phyloP scores from a whole-genome alignment of 2,888 invertebrate species.

The Syrista parreyssii region DNA sequence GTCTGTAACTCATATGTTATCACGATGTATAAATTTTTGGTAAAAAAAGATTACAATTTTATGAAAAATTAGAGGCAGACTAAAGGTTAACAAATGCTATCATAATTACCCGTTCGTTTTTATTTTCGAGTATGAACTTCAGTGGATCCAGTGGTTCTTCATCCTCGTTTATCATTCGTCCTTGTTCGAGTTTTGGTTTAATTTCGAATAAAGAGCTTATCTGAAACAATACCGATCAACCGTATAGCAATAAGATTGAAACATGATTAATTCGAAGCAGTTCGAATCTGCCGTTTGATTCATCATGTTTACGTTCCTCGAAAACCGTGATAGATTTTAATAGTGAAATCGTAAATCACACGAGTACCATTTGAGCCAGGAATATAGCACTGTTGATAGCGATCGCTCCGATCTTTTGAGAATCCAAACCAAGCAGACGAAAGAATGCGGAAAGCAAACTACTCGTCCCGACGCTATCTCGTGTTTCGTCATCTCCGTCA shows the following conservation, averaged over 20 bases:
- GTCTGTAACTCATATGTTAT: too few species aligned
- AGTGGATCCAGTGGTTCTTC: constrained; percentile 60
- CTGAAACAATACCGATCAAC: constrained; percentile 62
- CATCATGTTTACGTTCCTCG: constrained; percentile 1
- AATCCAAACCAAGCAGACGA: constrained; percentile 80
- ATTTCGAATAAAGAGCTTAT: constrained; percentile 72
- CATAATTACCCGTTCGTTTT: constrained; percentile 68
- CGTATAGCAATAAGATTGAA: background rate
- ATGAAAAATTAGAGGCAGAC: too few species aligned
- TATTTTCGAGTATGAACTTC: constrained; percentile 75
- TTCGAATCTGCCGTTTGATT: constrained; percentile 15
- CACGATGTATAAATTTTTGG: too few species aligned
- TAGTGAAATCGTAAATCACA: background rate
- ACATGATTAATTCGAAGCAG: background rate
- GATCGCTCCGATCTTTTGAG: constrained; percentile 81
- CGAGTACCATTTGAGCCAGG: constrained; percentile 82
- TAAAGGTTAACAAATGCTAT: background rate
- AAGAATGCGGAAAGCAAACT: constrained; percentile 71
- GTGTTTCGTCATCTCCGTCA: constrained; percentile 33
- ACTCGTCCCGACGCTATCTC: constrained; percentile 32
- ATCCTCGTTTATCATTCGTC: constrained; percentile 29
- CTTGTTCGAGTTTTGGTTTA: constrained; percentile 62
- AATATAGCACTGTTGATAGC: constrained; percentile 86
- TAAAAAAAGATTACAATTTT: too few species aligned
- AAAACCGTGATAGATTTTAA: background rate